Evolutionary conservation across 1,140 invertebrate genomes (phyloP), one percentile per base, ranked within the genome.

Genomic region (Globodera ellingtonae): DNA sequence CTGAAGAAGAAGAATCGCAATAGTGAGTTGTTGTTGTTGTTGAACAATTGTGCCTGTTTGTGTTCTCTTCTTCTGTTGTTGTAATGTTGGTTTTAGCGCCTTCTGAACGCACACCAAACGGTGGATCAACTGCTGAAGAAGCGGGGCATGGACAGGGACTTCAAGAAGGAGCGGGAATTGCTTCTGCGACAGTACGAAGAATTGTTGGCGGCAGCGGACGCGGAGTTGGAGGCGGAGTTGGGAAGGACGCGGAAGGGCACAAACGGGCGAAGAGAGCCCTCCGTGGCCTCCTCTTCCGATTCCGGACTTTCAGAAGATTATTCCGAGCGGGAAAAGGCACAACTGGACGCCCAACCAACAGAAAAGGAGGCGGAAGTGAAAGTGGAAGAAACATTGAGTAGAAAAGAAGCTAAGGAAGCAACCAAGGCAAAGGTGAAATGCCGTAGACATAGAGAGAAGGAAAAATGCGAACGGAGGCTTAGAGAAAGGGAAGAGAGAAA

Each of bases 81-180:
- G 50, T 47, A 15, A 66, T n/a, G 46, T 50, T 44, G 44, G 52
- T 21, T 86, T 21, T 74, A 82, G 44, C 69, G 84, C 50, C 71
- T 85, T 47, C 46, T 85, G 52, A 73, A 72, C 18, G 84, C 84
- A 9, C 84, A 85, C 75, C 75, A 48, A 24, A 69, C 71, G 52
- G 84, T 85, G 65, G 84, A 85, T 70, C 75, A 86, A 10, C 71
- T 85, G 47, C 66, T 85, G 24, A 81, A 81, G 46, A 72, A 76
- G 56, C 66, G 84, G 15, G 84, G 85, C 44, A 21, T 83, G 69
- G 74, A 81, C 24, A 70, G 6, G 15, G 75, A 84, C 67, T 84
- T 75, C 66, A 69, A 84, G 56, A 67, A 78, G 67, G 44, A 79
- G 35, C 72, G 72, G 18, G 82, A 84, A 62, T 72, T 83, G 79